A percentile compares a stretch with the other conserved stretches of the same genome.
Conservation (phyloP, 2,113 vertebrate genomes). For the Eudorcas thomsonii region DNA sequence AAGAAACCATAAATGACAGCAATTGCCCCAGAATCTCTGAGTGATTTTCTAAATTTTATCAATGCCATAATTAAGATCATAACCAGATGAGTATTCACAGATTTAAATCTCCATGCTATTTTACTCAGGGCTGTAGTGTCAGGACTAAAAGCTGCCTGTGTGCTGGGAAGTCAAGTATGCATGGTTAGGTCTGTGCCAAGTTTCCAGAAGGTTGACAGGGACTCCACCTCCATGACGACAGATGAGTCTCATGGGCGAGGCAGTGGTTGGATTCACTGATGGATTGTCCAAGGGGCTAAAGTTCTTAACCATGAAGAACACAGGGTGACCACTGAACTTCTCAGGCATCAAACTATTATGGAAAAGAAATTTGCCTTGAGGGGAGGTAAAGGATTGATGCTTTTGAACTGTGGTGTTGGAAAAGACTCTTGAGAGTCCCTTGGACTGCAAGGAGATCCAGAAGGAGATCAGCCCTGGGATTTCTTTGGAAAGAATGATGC, state of each 20-base stretch:
- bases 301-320: background rate
- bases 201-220: background rate
- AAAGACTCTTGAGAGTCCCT: too few species aligned
- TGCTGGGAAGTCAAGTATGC: background rate
- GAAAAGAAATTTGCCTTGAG: background rate
- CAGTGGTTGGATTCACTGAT: background rate
- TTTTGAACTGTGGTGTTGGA: too few species aligned
- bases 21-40: background rate
- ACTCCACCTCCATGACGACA: background rate
- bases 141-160: background rate
- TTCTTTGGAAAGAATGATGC: too few species aligned
- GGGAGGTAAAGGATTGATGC: background rate
- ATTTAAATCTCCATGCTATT: background rate
- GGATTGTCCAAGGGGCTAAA: background rate
- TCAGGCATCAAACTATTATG: background rate
- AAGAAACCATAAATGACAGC: background rate
- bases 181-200: background rate
- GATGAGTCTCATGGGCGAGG: background rate
- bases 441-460: too few species aligned
- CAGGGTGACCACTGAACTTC: background rate
- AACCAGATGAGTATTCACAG: background rate
- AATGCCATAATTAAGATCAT: background rate
- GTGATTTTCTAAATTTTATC: background rate
- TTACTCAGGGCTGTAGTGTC: background rate
- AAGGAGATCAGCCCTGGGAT: too few species aligned